Percentiles rank a stretch among this genome's conserved stretches.
Conservation (phyloP, 1,140 invertebrate genomes). For the Temnothorax curvispinosus region DNA sequence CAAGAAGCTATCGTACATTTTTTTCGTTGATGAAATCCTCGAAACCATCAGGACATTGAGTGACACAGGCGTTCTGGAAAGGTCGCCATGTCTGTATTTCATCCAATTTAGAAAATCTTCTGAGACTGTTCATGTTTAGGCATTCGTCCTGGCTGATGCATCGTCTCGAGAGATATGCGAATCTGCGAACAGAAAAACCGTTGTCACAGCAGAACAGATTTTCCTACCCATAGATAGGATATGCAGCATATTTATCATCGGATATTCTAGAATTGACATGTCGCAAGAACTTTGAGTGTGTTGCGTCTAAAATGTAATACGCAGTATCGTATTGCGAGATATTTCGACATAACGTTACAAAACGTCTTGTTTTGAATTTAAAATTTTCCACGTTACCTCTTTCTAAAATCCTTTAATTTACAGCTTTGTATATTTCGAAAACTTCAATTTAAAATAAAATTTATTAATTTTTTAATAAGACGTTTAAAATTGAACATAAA, state of each 20-base stretch:
- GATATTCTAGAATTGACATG: background rate
- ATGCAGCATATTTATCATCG: background rate
- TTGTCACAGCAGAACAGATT: background rate
- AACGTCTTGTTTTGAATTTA: background rate
- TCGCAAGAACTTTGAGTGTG: background rate
- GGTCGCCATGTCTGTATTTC: constrained; percentile 78
- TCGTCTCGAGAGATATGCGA: constrained; percentile 84
- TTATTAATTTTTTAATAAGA: background rate
- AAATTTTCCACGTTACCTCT: background rate
- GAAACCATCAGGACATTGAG: constrained; percentile 87
- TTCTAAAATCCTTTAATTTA: background rate
- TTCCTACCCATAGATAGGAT: background rate
- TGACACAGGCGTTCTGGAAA: constrained; percentile 85
- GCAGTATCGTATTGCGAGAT: background rate
- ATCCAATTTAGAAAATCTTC: constrained; percentile 62
- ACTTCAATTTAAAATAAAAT: background rate
- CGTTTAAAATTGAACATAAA: background rate
- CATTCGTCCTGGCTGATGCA: constrained; percentile 87
- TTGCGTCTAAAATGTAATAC: background rate
- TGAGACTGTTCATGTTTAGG: constrained; percentile 66
- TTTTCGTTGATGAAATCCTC: constrained; percentile 76
- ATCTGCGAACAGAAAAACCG: constrained; percentile 67
- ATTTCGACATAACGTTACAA: background rate
- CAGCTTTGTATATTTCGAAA: background rate
- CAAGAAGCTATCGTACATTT: constrained; percentile 64